Conservation (phyloP, 2,113 vertebrate species). For the Lagopus leucura region DNA sequence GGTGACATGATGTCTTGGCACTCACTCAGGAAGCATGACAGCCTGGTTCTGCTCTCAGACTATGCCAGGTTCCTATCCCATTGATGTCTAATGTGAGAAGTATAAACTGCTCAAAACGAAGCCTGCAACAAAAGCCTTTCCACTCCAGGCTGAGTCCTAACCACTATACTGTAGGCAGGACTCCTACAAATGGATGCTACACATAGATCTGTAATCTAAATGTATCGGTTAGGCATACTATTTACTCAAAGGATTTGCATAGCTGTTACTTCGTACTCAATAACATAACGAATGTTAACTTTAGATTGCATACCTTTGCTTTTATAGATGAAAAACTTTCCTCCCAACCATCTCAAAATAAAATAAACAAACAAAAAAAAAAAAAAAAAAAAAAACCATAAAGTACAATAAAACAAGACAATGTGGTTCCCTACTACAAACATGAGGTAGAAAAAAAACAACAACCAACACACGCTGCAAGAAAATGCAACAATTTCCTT, state of each 20-base stretch:
- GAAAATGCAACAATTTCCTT: not conserved
- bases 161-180: not conserved
- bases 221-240: not conserved
- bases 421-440: not conserved
- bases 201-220: not conserved
- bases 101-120: not conserved
- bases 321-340: not conserved
- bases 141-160: not conserved
- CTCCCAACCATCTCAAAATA: not conserved
- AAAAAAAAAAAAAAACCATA: not conserved
- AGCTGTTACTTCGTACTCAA: not conserved
- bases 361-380: not conserved
- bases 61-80: not conserved
- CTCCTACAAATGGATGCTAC: not conserved
- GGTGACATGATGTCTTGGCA: not conserved
- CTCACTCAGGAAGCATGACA: not conserved
- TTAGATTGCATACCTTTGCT: not conserved
- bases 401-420: not conserved
- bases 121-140: not conserved
- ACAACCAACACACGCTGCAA: not conserved
- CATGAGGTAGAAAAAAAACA: not conserved
- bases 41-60: not conserved
- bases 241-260: not conserved
- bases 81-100: not conserved
- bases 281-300: not conserved